Evolutionary conservation across 2,113 vertebrate species (phyloP).

Genomic region (Zootoca vivipara): DNA sequence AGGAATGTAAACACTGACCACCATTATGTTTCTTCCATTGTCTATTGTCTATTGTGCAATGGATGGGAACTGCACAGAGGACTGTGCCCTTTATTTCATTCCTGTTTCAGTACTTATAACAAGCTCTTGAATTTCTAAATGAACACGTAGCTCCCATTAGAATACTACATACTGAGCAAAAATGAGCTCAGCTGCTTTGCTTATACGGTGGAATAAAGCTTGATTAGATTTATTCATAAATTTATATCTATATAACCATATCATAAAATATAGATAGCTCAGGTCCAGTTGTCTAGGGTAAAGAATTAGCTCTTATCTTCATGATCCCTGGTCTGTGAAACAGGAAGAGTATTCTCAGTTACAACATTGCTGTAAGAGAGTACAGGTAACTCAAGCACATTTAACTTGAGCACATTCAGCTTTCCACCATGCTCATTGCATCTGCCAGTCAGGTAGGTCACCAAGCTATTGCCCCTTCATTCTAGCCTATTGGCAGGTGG

Average conservation of each 20-base stretch:
- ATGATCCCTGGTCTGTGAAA: not conserved
- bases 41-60: not conserved
- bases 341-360: too few relatives aligned
- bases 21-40: too few relatives aligned
- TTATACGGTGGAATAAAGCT: not conserved
- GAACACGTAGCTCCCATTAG: not conserved
- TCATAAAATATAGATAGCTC: not conserved
- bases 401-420: too few relatives aligned
- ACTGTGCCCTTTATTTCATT: not conserved
- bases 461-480: too few relatives aligned
- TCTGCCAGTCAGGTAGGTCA: too few relatives aligned
- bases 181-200: not conserved
- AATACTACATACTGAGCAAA: not conserved
- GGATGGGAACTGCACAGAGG: not conserved
- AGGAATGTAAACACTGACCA: not conserved
- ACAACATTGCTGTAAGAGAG: not conserved
- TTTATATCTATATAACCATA: too few relatives aligned
- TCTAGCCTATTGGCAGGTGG: too few relatives aligned
- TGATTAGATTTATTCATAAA: not conserved
- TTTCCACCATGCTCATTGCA: too few relatives aligned
- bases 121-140: not conserved
- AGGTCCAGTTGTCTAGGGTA: not conserved
- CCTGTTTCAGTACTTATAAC: not conserved
- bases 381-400: too few relatives aligned
- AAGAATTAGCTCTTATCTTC: not conserved